Percentiles rank a stretch among this genome's conserved stretches.
Conservation (phyloP, 2,797 vertebrate genomes). For the Leptoclinus maculatus region DNA sequence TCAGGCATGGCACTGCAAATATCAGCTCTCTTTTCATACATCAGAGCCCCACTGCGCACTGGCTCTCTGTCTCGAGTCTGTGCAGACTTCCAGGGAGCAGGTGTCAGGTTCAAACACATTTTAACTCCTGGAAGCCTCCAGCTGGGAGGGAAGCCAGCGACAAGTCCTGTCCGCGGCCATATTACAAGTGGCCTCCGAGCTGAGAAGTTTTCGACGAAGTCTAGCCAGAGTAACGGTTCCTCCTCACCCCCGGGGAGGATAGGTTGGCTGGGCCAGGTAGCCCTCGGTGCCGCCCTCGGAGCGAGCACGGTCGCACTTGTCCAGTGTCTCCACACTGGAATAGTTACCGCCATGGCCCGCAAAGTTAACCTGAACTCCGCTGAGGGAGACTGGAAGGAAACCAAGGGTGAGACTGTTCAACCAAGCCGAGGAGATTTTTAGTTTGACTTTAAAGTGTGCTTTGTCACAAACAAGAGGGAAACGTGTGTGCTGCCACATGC, state of each 20-base stretch:
- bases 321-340: constrained; percentile 72
- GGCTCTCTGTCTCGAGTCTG: constrained; percentile 40
- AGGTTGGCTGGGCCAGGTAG: constrained; percentile 44
- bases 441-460: background rate
- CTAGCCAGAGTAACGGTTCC: constrained; percentile 29
- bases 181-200: constrained; percentile 48
- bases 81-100: constrained; percentile 35
- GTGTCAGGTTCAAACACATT: constrained; percentile 66
- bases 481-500: background rate
- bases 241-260: constrained; percentile 18
- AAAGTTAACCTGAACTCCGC: constrained; percentile 76
- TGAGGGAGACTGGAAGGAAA: constrained; percentile 78
- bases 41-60: constrained; percentile 40
- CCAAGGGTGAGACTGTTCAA: constrained; percentile 82
- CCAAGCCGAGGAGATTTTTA: background rate
- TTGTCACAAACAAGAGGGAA: background rate
- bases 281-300: constrained; percentile 67
- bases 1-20: constrained; percentile 75
- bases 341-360: constrained; percentile 73
- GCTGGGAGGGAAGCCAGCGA: constrained; percentile 31
- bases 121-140: constrained; percentile 33
- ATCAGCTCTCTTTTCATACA: constrained; percentile 58
- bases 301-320: constrained; percentile 53
- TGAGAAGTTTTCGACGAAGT: constrained; percentile 62
- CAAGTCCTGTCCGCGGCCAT: constrained; percentile 49